A percentile compares a stretch with the other conserved stretches of the same genome.
phyloP scores from a whole-genome alignment of 2,113 vertebrate species.

The Brevimyrus niger region DNA sequence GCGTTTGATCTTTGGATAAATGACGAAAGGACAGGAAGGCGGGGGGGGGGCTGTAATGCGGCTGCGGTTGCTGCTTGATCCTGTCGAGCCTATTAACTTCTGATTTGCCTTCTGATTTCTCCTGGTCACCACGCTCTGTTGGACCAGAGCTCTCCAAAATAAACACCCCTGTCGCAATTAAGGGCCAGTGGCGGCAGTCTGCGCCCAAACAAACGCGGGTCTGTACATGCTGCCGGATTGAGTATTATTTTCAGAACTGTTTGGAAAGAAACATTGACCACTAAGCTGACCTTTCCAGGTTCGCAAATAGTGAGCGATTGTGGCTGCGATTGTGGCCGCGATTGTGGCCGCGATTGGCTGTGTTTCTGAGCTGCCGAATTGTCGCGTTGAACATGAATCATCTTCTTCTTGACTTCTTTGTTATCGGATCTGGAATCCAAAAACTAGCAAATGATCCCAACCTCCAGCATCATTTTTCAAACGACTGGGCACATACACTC shows the following conservation, averaged over 20 bases:
- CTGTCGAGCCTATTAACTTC: not conserved
- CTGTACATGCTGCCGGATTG: not conserved
- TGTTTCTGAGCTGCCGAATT: not conserved
- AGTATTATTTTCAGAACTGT: not conserved
- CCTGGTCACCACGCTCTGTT: not conserved
- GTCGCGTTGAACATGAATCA: not conserved
- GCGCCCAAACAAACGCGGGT: not conserved
- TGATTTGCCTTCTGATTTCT: not conserved
- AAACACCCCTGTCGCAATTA: not conserved
- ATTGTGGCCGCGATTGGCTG: too few species aligned
- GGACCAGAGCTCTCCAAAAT: not conserved
- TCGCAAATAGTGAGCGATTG: not conserved
- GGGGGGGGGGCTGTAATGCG: not conserved
- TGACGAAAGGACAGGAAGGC: constrained; percentile 16
- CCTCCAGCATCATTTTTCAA: not conserved
- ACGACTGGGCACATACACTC: not conserved
- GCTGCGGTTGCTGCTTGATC: not conserved
- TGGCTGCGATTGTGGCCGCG: not conserved
- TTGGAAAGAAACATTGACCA: not conserved
- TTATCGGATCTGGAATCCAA: not conserved
- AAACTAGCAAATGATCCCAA: not conserved
- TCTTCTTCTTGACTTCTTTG: not conserved
- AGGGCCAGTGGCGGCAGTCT: not conserved
- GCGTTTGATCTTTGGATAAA: constrained; percentile 25
- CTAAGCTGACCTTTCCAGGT: not conserved